phyloP scores from a whole-genome alignment of 2,888 invertebrate species.

The Brachynemurus nebulosus region DNA sequence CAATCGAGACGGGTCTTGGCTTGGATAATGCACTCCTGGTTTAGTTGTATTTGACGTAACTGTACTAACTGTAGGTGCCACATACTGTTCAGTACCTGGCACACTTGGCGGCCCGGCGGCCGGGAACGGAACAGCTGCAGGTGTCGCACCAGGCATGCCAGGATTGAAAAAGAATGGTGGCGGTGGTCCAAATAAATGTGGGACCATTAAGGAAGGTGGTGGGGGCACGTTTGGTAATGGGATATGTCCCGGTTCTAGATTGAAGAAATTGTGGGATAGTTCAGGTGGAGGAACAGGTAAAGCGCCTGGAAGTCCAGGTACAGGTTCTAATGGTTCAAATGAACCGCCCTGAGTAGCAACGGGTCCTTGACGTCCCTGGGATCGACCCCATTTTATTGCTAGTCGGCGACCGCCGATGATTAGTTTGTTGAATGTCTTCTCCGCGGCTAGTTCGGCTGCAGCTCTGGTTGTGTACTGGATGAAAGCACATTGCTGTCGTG shows the following conservation, averaged over 20 bases:
- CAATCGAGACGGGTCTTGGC: slow-evolving; percentile 89
- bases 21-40: slow-evolving; percentile 70
- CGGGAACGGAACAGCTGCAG: slow-evolving; percentile 32
- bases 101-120: slow-evolving; percentile 32
- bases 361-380: slow-evolving; percentile 60
- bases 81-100: slow-evolving; percentile 14
- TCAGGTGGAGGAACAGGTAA: slow-evolving; percentile 48
- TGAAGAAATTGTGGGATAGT: slow-evolving; percentile 53
- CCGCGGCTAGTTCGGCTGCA: slow-evolving; percentile 88
- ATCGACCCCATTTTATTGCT: slow-evolving; percentile 98
- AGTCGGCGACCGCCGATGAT: slow-evolving; percentile 72
- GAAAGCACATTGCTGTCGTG: slow-evolving; percentile 91
- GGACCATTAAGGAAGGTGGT: slow-evolving; percentile 36
- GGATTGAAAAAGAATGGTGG: slow-evolving; percentile 36
- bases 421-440: slow-evolving; percentile 90
- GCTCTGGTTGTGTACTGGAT: slow-evolving; percentile 86
- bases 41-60: slow-evolving; percentile 25
- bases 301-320: slow-evolving; percentile 63
- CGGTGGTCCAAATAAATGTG: slow-evolving; percentile 44
- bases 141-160: slow-evolving; percentile 29
- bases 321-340: slow-evolving; percentile 50
- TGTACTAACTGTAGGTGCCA: slow-evolving; percentile 30
- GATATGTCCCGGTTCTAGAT: slow-evolving; percentile 38
- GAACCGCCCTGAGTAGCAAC: slow-evolving; percentile 33
- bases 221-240: slow-evolving; percentile 32